Base-by-base conservation (phyloP, 2,113 vertebrate species). In the Seriola dumerili region DNA sequence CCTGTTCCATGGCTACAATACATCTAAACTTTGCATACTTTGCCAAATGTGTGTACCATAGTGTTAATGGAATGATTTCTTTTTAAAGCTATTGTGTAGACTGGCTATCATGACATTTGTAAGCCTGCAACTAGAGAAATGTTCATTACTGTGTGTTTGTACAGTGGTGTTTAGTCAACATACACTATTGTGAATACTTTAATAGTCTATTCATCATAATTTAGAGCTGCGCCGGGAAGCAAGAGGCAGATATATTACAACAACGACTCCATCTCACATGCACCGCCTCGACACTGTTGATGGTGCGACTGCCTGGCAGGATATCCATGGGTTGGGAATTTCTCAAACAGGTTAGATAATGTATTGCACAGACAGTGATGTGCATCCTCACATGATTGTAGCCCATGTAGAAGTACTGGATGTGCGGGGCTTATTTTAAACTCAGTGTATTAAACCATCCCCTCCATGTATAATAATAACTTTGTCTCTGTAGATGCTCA, bases 161-260 rank as follows among this genome's bases (percentile, higher is more conserved):
- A 21, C 66, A 62, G 10, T 55, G 36, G 44, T 67, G 19, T 66
- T 65, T 40, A 62, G 63, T 48, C 38, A 72, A 36, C 17, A 61
- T 50, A 48, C 10, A 11, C 23, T 34, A n/a, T 17, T 68, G 12
- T 52, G 16, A 66, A 66, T 8, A 38, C 19, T 38, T 34, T 54
- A 9, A 54, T 32, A 67, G 25, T 62, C 44, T 54, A n/a, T 72
- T 57, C 34, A 62, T 81, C 12, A 14, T 44, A 38, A 61, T 72
- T 59, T 44, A 70, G 40, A 62, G 59, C 40, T 42, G 32, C 29
- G 70, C n/a, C 29, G 57, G 69, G 48, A 36, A 70, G 65, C 36
- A 65, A 8, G n/a, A 54, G 25, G 44, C 16, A 9, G 14, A 63
- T 34, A 5, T 64, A 40, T 82, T 52, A 61, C 58, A 78, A 46